phyloP scores from a whole-genome alignment of 2,797 vertebrate genomes.

The Rhinatrema bivittatum region DNA sequence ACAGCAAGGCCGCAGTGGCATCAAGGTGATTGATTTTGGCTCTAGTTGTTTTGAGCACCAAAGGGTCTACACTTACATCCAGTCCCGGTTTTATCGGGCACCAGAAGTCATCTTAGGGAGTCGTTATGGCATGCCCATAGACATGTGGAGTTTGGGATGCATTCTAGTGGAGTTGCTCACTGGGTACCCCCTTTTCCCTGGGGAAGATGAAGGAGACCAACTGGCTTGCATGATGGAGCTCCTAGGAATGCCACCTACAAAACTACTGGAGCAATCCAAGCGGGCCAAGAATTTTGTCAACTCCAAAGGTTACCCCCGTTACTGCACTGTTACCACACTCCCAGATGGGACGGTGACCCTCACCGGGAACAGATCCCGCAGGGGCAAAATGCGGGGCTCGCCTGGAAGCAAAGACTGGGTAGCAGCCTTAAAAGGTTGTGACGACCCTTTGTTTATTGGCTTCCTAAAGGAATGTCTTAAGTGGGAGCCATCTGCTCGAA shows the following conservation, averaged over 20 bases:
- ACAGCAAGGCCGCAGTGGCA: conserved; percentile 91
- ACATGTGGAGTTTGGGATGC: conserved; percentile 98
- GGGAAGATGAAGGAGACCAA: conserved; percentile 92
- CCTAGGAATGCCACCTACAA: conserved; percentile 85
- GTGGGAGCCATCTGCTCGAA: conserved; percentile 83
- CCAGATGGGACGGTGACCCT: conserved; percentile 77
- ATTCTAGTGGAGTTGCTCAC: conserved; percentile 94
- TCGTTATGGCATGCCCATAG: conserved; percentile 90
- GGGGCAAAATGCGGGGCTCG: conserved; percentile 84
- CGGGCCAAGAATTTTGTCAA: conserved; percentile 94
- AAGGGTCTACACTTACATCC: conserved; percentile 95
- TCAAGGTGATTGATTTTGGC: conserved; percentile 97
- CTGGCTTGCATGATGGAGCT: conserved; percentile 95
- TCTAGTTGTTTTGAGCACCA: conserved; percentile 98
- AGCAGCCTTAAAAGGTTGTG: conserved; percentile 83
- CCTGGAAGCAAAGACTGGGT: conserved; percentile 90
- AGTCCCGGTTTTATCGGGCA: conserved; percentile 93
- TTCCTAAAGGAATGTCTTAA: conserved; percentile 94
- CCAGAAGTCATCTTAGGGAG: conserved; percentile 91
- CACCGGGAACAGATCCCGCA: conserved; percentile 75
- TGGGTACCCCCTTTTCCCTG: conserved; percentile 90
- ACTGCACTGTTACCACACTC: conserved; percentile 79
- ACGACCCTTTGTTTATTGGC: conserved; percentile 85
- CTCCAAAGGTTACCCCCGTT: conserved; percentile 93
- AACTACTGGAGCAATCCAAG: conserved; percentile 88